Conservation (phyloP, 1,140 invertebrate genomes). For the Caligus rogercresseyi region DNA sequence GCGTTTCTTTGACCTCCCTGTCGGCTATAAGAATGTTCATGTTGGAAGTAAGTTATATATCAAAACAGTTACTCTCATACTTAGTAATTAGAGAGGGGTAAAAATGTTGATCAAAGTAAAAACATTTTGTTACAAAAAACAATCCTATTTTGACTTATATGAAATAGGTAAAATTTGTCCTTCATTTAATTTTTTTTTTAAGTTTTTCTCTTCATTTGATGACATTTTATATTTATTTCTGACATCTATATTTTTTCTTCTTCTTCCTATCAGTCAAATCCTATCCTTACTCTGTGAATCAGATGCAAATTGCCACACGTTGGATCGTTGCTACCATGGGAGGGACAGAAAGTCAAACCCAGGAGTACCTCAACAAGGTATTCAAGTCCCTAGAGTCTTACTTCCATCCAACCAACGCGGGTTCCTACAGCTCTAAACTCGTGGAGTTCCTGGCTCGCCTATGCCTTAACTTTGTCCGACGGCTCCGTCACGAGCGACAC, state of each 20-base stretch:
- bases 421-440: constrained; percentile 34
- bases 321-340: constrained; percentile 18
- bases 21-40: constrained; percentile 44
- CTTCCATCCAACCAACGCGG: constrained; percentile 69
- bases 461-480: constrained; percentile 23
- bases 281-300: not conserved
- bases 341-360: constrained; percentile 38
- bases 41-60: constrained; percentile 7
- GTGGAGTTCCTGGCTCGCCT: constrained; percentile 43
- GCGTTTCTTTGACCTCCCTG: constrained; percentile 54
- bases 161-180: too few relatives aligned
- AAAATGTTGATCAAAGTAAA: too few relatives aligned
- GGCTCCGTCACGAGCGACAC: constrained; percentile 35
- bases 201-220: not conserved
- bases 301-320: not conserved
- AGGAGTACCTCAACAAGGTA: constrained; percentile 56
- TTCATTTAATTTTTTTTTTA: too few relatives aligned
- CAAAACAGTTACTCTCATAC: not conserved
- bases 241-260: not conserved
- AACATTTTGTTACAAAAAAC: too few relatives aligned
- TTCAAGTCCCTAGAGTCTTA: constrained; percentile 69
- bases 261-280: not conserved
- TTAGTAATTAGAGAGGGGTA: too few relatives aligned
- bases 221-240: not conserved
- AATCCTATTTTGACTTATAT: too few relatives aligned